Evolutionary conservation across 2,113 vertebrate genomes (phyloP).

Genomic region (Dolichallabes microphthalmus): DNA sequence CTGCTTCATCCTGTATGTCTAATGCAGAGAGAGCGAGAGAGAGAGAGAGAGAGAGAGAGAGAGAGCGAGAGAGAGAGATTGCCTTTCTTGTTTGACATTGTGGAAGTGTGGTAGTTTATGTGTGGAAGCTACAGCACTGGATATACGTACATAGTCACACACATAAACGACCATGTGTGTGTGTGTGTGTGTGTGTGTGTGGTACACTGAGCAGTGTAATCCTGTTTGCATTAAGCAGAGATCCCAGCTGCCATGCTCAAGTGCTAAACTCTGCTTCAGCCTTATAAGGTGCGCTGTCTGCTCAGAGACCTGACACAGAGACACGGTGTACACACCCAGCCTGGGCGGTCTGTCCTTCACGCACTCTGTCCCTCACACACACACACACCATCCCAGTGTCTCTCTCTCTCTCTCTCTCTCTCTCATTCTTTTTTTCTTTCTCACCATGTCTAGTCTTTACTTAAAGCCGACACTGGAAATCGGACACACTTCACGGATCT

Average conservation of each 20-base stretch:
- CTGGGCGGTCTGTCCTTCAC: conserved; percentile 43
- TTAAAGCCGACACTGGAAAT: background rate
- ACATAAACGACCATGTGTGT: background rate
- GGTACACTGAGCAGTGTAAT: conserved; percentile 30
- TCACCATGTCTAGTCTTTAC: background rate
- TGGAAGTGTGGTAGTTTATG: background rate
- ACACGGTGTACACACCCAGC: conserved; percentile 43
- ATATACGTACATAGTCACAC: background rate
- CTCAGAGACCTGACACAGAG: conserved; percentile 51
- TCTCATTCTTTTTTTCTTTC: background rate
- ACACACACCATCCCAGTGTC: background rate
- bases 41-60: background rate
- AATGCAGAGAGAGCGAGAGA: too few species aligned
- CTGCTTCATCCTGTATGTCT: too few species aligned
- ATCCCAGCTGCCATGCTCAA: conserved; percentile 52
- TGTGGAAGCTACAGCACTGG: background rate
- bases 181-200: conserved; percentile 32
- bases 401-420: background rate
- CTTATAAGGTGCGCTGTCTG: conserved; percentile 65
- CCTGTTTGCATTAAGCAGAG: conserved; percentile 53
- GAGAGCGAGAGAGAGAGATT: background rate
- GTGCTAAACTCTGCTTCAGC: conserved; percentile 58
- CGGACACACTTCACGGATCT: background rate
- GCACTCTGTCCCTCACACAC: conserved; percentile 10
- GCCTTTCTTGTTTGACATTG: conserved; percentile 1